Base-by-base conservation (phyloP, 2,888 invertebrate species). In the Nudaria mundana region DNA sequence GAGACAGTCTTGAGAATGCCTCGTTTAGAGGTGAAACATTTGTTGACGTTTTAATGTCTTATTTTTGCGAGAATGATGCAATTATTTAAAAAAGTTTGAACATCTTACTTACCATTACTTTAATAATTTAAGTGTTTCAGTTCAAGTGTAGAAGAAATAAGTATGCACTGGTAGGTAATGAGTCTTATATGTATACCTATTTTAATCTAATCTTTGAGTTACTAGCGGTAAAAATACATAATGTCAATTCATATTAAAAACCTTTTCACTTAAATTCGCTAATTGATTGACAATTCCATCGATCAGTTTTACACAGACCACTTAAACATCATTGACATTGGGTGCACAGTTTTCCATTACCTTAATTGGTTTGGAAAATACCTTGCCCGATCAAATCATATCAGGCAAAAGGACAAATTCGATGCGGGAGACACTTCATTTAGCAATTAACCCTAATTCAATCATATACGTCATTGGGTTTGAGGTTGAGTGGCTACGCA, bases 401-500 rank as follows among this genome's bases (percentile, higher is more conserved):
- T 78, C 76, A 66, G 64, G 67, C 73, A 76, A 76, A 78, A 71
- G 69, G 77, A 83, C 79, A 80, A 81, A 70, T 59, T 61, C 36
- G 63, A 66, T 34, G 25, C 65, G 64, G 75, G 71, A 75, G 69
- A 77, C 77, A 83, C 85, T 86, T 86, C 79, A 88, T 86, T 81
- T 81, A 72, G 71, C 85, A 85, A 86, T 87, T 87, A 84, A 80
- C 75, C 73, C 76, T 86, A 85, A 86, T 85, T 82, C 80, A 78
- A 84, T 87, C 81, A 85, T 76, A 81, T 76, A 79, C 79, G 76
- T 85, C 86, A 83, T 76, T 71, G 73, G 65, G 52, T 52, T 23
- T 48, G 55, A 44, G 49, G 23, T 37, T 44, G 63, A 57, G 51
- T 56, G 63, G 61, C 42, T 46, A 51, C 48, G 59, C 52, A 54